These are phyloP conservation scores for Urechis unicinctus DNA, from an alignment of 2,888 invertebrate species.

Conservation along the genomic window DNA sequence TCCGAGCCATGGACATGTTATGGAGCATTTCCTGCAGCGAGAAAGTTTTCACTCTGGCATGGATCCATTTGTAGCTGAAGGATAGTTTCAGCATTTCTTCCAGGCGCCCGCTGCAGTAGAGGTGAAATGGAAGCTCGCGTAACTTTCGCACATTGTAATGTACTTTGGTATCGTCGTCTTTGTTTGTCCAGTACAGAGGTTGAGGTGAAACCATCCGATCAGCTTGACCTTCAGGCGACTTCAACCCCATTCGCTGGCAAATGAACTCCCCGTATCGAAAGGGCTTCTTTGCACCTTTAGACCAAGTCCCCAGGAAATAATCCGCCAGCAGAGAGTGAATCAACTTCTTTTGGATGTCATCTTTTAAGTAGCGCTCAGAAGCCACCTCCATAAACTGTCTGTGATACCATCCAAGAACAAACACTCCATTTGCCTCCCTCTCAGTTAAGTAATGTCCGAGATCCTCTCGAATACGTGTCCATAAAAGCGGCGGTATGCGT, in stretches of 20 bases:
- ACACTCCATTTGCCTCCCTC: conserved; percentile 17
- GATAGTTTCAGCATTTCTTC: conserved; percentile 84
- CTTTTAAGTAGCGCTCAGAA: conserved; percentile 7
- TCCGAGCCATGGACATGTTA: conserved; percentile 53
- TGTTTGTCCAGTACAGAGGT: conserved; percentile 21
- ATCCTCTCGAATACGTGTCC: conserved; percentile 16
- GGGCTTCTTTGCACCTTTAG: conserved; percentile 28
- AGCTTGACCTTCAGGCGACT: conserved; percentile 24
- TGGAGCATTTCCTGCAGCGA: conserved; percentile 89
- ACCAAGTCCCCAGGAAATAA: conserved; percentile 34
- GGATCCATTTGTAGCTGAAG: conserved; percentile 93
- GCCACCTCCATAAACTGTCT: conserved; percentile 17
- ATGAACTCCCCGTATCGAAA: conserved; percentile 26
- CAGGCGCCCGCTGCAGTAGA: conserved; percentile 52
- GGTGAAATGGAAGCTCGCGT: conserved; percentile 10
- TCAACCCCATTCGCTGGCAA: conserved; percentile 8
- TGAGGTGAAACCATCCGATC: conserved; percentile 31
- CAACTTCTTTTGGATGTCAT: not conserved
- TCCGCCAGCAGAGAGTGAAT: conserved; percentile 30
- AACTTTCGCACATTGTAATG: not conserved
- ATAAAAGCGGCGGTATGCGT: conserved; percentile 23
- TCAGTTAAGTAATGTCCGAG: conserved; percentile 17
- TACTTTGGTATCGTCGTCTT: conserved; percentile 5
- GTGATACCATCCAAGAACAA: conserved; percentile 20
- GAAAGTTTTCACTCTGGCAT: conserved; percentile 86